phyloP scores from a whole-genome alignment of 2,113 vertebrate species.

The Cyprinodon variegatus region DNA sequence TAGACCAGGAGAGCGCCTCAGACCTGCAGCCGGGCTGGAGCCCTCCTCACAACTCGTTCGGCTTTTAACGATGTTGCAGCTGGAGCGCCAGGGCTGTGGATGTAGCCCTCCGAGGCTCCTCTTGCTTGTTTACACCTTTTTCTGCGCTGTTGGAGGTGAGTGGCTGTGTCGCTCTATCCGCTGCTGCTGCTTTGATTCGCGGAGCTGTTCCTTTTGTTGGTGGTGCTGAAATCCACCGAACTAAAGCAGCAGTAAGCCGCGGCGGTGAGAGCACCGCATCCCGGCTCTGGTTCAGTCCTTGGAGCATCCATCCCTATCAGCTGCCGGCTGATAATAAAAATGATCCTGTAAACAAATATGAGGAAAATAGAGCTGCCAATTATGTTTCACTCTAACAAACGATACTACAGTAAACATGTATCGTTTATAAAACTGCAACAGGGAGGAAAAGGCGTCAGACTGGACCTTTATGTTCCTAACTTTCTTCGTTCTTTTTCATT shows the following conservation, averaged over 20 bases:
- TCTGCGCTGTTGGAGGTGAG: constrained; percentile 82
- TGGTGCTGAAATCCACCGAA: constrained; percentile 79
- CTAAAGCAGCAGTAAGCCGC: constrained; percentile 12
- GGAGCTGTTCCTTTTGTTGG: constrained; percentile 79
- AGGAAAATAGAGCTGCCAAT: constrained; percentile 37
- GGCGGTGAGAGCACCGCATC: constrained; percentile 20
- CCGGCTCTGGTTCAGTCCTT: constrained; percentile 13
- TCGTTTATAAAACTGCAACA: constrained; percentile 9
- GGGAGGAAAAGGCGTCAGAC: constrained; percentile 5
- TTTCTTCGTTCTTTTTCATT: constrained; percentile 10
- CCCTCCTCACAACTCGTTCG: constrained; percentile 49
- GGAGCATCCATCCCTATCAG: constrained; percentile 23
- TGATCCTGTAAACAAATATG: not conserved
- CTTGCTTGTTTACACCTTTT: constrained; percentile 74
- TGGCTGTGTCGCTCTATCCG: constrained; percentile 35
- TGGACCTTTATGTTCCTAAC: constrained; percentile 19
- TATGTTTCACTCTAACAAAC: constrained; percentile 41
- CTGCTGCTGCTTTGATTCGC: constrained; percentile 48
- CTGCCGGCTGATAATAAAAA: not conserved
- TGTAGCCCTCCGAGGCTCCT: constrained; percentile 75
- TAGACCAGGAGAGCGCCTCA: constrained; percentile 79
- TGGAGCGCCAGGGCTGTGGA: constrained; percentile 68
- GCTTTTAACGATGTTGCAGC: constrained; percentile 78
- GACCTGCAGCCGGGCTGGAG: constrained; percentile 75
- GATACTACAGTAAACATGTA: constrained; percentile 22